Conservation (phyloP, 2,113 vertebrate genomes). For the Rostratula benghalensis region DNA sequence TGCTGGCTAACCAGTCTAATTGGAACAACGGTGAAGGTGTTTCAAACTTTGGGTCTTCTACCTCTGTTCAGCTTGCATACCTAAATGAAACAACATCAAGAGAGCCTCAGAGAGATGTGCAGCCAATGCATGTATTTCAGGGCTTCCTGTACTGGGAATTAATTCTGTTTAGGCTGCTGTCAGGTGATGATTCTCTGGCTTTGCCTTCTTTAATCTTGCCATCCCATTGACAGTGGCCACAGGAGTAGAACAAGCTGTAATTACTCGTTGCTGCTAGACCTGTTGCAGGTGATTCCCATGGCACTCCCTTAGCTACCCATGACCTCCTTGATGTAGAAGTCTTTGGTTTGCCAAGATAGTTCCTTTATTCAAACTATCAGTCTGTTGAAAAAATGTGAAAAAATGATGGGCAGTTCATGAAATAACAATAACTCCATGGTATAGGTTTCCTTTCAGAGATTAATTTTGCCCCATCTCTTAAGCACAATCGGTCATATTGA, state of each 20-base stretch:
- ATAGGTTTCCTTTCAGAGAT: not conserved
- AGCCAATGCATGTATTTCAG: not conserved
- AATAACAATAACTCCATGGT: not conserved
- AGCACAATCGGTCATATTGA: not conserved
- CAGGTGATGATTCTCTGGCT: not conserved
- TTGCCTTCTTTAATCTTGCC: not conserved
- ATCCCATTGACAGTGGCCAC: not conserved
- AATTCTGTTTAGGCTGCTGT: not conserved
- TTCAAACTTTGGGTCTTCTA: not conserved
- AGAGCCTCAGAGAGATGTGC: not conserved
- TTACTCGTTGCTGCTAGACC: not conserved
- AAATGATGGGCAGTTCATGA: not conserved
- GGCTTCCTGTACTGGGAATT: not conserved
- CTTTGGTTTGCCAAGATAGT: not conserved
- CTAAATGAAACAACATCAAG: not conserved
- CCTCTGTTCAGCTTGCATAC: not conserved
- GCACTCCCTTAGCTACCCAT: not conserved
- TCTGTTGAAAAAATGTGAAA: not conserved
- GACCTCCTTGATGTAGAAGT: not conserved
- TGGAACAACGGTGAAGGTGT: not conserved
- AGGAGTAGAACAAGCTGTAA: not conserved
- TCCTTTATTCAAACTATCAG: not conserved
- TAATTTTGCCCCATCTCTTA: not conserved
- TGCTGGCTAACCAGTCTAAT: not conserved
- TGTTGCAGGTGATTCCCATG: not conserved